Evolutionary conservation across 2,113 vertebrate species (phyloP).

Genomic region (Megatriorchis doriae): DNA sequence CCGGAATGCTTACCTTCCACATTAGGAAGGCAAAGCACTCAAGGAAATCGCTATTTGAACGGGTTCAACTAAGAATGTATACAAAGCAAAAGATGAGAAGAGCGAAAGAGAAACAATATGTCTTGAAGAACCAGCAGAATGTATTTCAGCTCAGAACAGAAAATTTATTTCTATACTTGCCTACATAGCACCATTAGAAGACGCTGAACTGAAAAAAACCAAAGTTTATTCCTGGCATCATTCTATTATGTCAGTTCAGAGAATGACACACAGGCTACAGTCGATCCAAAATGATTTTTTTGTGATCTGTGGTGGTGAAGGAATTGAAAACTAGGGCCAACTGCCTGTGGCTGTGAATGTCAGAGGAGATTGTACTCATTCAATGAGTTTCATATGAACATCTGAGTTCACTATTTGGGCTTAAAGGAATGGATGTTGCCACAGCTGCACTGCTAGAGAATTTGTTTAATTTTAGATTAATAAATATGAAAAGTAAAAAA

Average conservation of each 20-base stretch:
- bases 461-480: neutral
- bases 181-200: neutral
- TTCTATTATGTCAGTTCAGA: neutral
- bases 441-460: neutral
- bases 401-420: neutral
- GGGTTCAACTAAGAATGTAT: neutral
- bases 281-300: neutral
- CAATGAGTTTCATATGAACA: neutral
- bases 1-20: neutral
- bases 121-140: neutral
- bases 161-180: neutral
- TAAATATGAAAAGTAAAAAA: neutral
- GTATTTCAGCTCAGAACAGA: neutral
- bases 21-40: neutral
- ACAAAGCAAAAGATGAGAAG: neutral
- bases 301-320: neutral
- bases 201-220: neutral
- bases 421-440: slow-evolving; percentile 4
- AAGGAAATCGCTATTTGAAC: neutral
- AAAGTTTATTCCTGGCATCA: neutral
- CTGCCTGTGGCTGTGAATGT: slow-evolving; percentile 14
- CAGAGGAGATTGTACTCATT: neutral
- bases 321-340: neutral
- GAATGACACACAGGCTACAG: neutral
- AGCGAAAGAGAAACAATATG: neutral